Percentiles rank a stretch among this genome's conserved stretches.
These are phyloP conservation scores for Lutraria rhynchaena DNA, from an alignment of 1,140 invertebrate species.

Conservation along the genomic window DNA sequence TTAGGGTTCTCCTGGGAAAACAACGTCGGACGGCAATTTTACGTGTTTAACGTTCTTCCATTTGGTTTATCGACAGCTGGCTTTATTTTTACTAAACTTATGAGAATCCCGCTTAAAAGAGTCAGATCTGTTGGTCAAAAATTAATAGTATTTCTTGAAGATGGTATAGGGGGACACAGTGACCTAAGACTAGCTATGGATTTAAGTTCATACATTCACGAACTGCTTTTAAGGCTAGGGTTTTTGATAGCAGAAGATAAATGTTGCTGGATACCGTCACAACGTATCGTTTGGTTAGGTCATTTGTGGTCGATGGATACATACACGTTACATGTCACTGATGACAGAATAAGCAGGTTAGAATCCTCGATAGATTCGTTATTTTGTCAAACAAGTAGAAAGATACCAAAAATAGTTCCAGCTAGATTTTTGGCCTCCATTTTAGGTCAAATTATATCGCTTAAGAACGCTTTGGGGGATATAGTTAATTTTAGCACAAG, in stretches of 20 bases:
- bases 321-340: conserved; percentile 8
- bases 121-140: conserved; percentile 27
- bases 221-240: not conserved
- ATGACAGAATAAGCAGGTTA: conserved; percentile 8
- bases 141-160: conserved; percentile 37
- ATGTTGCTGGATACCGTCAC: not conserved
- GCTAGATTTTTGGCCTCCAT: not conserved
- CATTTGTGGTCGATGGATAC: not conserved
- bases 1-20: not conserved
- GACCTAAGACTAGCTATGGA: not conserved
- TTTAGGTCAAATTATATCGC: conserved; percentile 12
- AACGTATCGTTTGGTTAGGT: not conserved
- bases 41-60: not conserved
- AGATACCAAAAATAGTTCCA: conserved; percentile 9
- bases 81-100: conserved; percentile 26
- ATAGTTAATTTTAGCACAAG: conserved; percentile 1
- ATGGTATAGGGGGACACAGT: conserved; percentile 20
- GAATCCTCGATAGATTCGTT: conserved; percentile 22
- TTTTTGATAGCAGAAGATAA: conserved; percentile 5
- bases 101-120: not conserved
- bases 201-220: not conserved
- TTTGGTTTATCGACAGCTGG: not conserved
- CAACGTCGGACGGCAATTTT: not conserved
- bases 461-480: conserved; percentile 11
- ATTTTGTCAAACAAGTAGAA: conserved; percentile 5